These are phyloP conservation scores for Furcifer pardalis DNA, from an alignment of 2,797 vertebrate species.

Conservation along the genomic window DNA sequence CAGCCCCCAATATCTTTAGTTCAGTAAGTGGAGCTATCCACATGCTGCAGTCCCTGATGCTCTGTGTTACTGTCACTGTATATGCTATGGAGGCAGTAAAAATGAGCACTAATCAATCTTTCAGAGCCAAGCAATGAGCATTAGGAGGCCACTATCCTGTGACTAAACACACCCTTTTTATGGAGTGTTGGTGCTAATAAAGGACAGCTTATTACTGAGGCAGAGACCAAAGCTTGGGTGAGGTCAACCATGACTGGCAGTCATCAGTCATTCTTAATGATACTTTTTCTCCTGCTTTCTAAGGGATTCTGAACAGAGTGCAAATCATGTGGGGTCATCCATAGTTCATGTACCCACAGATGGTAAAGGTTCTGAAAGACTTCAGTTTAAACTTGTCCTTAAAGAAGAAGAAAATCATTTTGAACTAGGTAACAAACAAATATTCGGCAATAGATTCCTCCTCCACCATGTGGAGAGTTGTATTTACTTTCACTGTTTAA, in stretches of 20 bases:
- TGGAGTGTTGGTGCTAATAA: conserved; percentile 89
- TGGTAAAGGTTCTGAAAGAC: conserved; percentile 88
- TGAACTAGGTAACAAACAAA: conserved; percentile 71
- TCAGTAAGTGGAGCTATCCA: conserved; percentile 72
- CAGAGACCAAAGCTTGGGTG: conserved; percentile 88
- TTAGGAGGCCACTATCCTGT: conserved; percentile 86
- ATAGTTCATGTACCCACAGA: conserved; percentile 94
- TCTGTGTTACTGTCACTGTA: conserved; percentile 77
- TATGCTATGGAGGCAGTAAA: conserved; percentile 83
- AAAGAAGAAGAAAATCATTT: conserved; percentile 57
- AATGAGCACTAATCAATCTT: conserved; percentile 85
- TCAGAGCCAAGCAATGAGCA: conserved; percentile 82
- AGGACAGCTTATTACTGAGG: conserved; percentile 88
- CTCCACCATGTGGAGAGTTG: conserved; percentile 68
- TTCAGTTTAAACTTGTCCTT: conserved; percentile 82
- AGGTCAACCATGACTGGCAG: conserved; percentile 98
- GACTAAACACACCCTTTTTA: conserved; percentile 90
- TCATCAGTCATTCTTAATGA: conserved; percentile 99
- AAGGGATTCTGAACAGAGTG: conserved; percentile 87
- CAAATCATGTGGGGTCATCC: conserved; percentile 92
- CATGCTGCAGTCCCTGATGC: conserved; percentile 75
- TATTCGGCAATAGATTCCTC: conserved; percentile 67
- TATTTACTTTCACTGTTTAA: conserved; percentile 75
- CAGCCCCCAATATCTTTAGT: conserved; percentile 63
- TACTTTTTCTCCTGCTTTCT: conserved; percentile 88